A percentile compares a stretch with the other conserved stretches of the same genome.
Conservation (phyloP, 2,888 invertebrate genomes). For the Drosophila lutescens region DNA sequence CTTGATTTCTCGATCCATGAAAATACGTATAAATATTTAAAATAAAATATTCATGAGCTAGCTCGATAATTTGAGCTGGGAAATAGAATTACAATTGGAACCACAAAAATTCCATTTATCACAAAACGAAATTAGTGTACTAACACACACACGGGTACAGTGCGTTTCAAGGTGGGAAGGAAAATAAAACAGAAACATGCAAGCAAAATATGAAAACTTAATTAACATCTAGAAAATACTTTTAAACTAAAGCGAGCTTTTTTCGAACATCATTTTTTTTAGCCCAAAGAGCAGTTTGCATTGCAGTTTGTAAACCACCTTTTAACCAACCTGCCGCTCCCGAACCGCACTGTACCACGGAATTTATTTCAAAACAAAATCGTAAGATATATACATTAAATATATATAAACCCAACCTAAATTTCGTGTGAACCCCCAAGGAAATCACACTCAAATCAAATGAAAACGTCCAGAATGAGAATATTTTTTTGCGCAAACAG, state of each 20-base stretch:
- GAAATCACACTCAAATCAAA: constrained; percentile 29
- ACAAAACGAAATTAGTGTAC: not conserved
- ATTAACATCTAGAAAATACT: constrained; percentile 7
- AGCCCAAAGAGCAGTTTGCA: constrained; percentile 1
- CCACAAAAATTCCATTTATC: constrained; percentile 11
- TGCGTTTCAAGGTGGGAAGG: constrained; percentile 17
- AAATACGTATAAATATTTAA: not conserved
- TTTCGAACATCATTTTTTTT: constrained; percentile 15
- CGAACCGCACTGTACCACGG: constrained; percentile 1
- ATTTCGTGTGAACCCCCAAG: constrained; percentile 9
- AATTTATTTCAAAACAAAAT: constrained; percentile 1
- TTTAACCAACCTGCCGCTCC: constrained; percentile 4
- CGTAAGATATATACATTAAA: constrained; percentile 2
- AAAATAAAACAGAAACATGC: not conserved
- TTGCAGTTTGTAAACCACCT: constrained; percentile 14
- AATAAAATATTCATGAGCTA: constrained; percentile 15
- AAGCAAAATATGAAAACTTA: constrained; percentile 2
- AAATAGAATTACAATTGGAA: not conserved
- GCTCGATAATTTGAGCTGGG: constrained; percentile 6
- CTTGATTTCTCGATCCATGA: constrained; percentile 5
- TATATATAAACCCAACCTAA: not conserved
- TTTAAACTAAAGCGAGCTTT: constrained; percentile 31
- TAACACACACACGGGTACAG: not conserved
- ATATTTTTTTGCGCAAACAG: constrained; percentile 26
- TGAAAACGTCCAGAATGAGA: constrained; percentile 40